Base-by-base conservation (phyloP, 2,888 invertebrate species). In the Morpho deidamia region DNA sequence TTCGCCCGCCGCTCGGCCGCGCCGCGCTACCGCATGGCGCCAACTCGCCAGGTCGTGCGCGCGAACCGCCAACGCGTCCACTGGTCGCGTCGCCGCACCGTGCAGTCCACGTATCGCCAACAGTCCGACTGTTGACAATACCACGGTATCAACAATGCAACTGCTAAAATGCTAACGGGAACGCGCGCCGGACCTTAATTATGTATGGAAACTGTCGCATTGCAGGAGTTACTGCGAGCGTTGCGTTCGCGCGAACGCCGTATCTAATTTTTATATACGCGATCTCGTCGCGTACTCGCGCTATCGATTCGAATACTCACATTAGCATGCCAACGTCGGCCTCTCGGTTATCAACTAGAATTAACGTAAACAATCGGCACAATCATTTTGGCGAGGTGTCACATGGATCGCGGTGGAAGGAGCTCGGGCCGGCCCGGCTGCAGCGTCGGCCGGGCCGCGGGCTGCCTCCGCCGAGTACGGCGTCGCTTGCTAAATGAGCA, bases 281-380 rank as follows among this genome's bases (percentile, higher is more conserved):
- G 54, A 53, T 55, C 58, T 41, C 58, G 23, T 59, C 59, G 52
- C 58, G 56, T 61, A 51, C 51, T 56, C 50, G 56, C 45, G 51
- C 62, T 66, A 69, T 67, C 64, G 68, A 72, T 69, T 71, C 63
- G 62, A 66, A 76, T 88, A 88, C 88, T 89, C 84, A 89, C 88
- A 87, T 89, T 80, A 84, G 85, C 88, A 87, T 87, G 84, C 87
- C 87, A 87, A 85, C 85, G 83, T 80, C 81, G 80, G 80, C 76
- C 72, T 78, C 76, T 72, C 76, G 74, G 81, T 79, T 82, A 86
- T 87, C 86, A 84, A 86, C 84, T 86, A 78, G 71, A 73, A 81
- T 76, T 77, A 84, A 86, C 78, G 84, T 85, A 86, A 87, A 86
- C 87, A 83, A 83, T 73, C 70, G 81, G 77, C 83, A 78, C 79